Conservation (phyloP, 2,797 vertebrate genomes). For the Paratrypauchen microcephalus region DNA sequence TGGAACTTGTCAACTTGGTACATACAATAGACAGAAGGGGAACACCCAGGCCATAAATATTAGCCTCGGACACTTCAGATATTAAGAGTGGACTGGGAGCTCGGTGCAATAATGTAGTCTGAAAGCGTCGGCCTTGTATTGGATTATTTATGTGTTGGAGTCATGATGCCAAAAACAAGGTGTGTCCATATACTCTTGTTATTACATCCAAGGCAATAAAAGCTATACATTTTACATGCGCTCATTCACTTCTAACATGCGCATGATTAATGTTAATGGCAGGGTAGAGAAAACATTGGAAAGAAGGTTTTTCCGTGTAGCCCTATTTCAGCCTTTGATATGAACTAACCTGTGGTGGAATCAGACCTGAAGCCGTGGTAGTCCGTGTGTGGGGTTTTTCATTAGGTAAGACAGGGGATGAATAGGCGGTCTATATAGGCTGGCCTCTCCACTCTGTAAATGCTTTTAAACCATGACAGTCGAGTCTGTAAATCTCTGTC, state of each 20-base stretch:
- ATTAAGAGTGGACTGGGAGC: conserved; percentile 71
- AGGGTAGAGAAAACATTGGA: conserved; percentile 76
- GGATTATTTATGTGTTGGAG: conserved; percentile 78
- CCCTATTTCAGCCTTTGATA: conserved; percentile 70
- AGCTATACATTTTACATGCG: conserved; percentile 66
- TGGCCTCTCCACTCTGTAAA: conserved; percentile 64
- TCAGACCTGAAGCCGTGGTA: conserved; percentile 52
- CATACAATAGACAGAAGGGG: conserved; percentile 69
- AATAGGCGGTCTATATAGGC: conserved; percentile 76
- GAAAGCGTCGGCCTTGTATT: conserved; percentile 71
- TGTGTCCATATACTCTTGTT: conserved; percentile 77
- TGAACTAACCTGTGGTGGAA: conserved; percentile 65
- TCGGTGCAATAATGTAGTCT: conserved; percentile 68
- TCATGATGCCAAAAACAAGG: conserved; percentile 75
- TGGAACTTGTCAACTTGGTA: conserved; percentile 73
- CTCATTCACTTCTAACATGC: conserved; percentile 68
- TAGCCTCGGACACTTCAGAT: conserved; percentile 70
- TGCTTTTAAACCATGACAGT: conserved; percentile 70
- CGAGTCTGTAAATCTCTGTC: conserved; percentile 66
- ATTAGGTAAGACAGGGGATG: conserved; percentile 75
- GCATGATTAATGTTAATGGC: conserved; percentile 60
- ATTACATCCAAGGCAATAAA: conserved; percentile 74
- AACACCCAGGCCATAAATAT: conserved; percentile 79
- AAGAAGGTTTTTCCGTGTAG: conserved; percentile 71
- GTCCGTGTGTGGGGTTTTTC: conserved; percentile 74